Base-by-base conservation (phyloP, 2,888 invertebrate species). In the Lithophane socia region DNA sequence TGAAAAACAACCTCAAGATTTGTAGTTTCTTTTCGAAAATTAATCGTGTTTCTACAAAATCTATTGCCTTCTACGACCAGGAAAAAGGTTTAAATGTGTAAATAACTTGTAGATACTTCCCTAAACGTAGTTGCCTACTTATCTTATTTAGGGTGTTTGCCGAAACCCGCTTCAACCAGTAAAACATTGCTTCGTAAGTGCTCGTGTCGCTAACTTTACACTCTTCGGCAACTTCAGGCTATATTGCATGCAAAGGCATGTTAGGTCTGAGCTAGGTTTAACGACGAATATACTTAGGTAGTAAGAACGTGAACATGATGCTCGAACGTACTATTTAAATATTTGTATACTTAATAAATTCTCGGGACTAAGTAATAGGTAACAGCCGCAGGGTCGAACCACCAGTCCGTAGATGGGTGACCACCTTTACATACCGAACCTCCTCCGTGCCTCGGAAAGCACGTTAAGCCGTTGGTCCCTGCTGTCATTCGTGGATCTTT, bases 121-220 rank as follows among this genome's bases (percentile, higher is more conserved):
- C 49, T 82, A 77, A 80, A 80, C 65, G 71, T 77, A 82, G 77
- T 77, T 77, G 47, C 71, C 82, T 80, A 82, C 80, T 80, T 77
- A 82, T 82, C 83, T 71, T 80, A 82, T 82, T 80, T 77, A 82
- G 71, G 70, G 54, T 80, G 83, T 80, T 80, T 80, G 83, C 83
- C 37, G 76, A 82, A 80, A 77, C 83, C 79, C 78, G 79, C 52
- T 80, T 72, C 66, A 80, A 66, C 60, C 72, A 68, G 78, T 66
- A 83, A 83, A 80, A 83, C 78, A 80, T 58, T 47, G 83, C 83
- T 67, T 47, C 72, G 78, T 83, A 80, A 83, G 83, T 72, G 83
- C 66, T 82, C 78, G 77, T 66, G 71, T 52, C 65, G 66, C 80
- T 72, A 83, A 80, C 78, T 83, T 82, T 63, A 78, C 65, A 82